Conservation (phyloP, 2,113 vertebrate species). For the Hippocampus guttulatus region DNA sequence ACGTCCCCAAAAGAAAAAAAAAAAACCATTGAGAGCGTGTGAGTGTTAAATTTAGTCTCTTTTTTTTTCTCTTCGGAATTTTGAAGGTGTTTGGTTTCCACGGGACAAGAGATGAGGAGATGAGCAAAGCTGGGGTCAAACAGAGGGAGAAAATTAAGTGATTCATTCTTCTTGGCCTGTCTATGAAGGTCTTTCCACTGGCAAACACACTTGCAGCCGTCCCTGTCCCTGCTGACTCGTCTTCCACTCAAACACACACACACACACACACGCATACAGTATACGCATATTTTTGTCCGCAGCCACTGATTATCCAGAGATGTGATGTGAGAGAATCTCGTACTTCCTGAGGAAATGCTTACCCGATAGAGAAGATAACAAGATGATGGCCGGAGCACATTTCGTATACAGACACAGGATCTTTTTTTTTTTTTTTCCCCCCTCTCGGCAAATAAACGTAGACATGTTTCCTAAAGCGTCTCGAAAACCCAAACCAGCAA, state of each 20-base stretch:
- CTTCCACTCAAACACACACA: slow-evolving; percentile 2
- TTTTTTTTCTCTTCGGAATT: slow-evolving; percentile 11
- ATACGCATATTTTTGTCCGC: background rate
- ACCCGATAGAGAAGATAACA: slow-evolving; percentile 33
- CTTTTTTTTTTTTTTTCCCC: slow-evolving; percentile 21
- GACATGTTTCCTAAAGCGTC: slow-evolving; percentile 33
- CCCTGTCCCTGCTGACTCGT: slow-evolving; percentile 2
- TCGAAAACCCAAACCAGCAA: slow-evolving; percentile 27
- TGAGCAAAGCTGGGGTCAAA: slow-evolving; percentile 22
- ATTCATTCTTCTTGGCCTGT: slow-evolving; percentile 54
- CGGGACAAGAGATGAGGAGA: slow-evolving; percentile 25
- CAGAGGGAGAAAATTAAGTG: slow-evolving; percentile 42
- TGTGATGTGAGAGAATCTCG: slow-evolving; percentile 13
- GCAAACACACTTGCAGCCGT: slow-evolving; percentile 9
- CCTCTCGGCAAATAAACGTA: slow-evolving; percentile 22
- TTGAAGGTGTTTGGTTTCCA: slow-evolving; percentile 40
- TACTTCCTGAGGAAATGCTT: slow-evolving; percentile 40
- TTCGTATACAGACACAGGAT: slow-evolving; percentile 1
- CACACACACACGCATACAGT: background rate
- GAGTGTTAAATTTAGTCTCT: slow-evolving; percentile 9
- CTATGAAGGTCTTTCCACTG: slow-evolving; percentile 45
- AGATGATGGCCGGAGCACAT: slow-evolving; percentile 30
- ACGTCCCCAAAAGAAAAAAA: slow-evolving; percentile 19
- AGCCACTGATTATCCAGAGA: background rate
- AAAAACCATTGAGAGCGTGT: slow-evolving; percentile 7